These are phyloP conservation scores for Rhinoderma darwinii DNA, from an alignment of 2,113 vertebrate genomes.

Conservation along the genomic window DNA sequence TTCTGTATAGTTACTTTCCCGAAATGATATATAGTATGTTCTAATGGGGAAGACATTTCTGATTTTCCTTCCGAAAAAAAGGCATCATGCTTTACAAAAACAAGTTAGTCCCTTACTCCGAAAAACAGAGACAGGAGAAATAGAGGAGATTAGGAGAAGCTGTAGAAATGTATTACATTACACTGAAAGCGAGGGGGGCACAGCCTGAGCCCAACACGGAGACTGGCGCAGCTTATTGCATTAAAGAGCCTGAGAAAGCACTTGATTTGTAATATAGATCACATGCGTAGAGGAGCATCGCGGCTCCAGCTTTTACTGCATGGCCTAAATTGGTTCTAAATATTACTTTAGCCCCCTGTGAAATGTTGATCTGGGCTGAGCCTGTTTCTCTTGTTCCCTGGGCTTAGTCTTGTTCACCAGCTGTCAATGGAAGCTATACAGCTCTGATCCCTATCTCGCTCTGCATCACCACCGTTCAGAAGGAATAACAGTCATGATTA, in stretches of 20 bases:
- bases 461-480: constrained; percentile 49
- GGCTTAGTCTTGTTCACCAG: constrained; percentile 57
- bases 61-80: background rate
- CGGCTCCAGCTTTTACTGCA: constrained; percentile 51
- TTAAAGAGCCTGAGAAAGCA: constrained; percentile 45
- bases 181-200: constrained; percentile 48
- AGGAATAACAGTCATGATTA: constrained; percentile 56
- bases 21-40: background rate
- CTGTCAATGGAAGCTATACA: constrained; percentile 58
- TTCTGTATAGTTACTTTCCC: background rate
- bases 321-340: constrained; percentile 59
- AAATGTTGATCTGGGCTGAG: constrained; percentile 56
- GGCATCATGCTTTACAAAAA: constrained; percentile 19
- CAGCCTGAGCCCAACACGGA: constrained; percentile 20
- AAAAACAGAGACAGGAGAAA: constrained; percentile 36
- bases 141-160: constrained; percentile 49
- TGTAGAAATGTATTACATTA: constrained; percentile 46
- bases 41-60: background rate
- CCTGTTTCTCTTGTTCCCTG: constrained; percentile 49
- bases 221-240: constrained; percentile 55
- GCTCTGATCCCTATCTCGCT: constrained; percentile 53
- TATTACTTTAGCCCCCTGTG: constrained; percentile 59
- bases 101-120: constrained; percentile 11
- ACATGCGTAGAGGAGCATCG: constrained; percentile 34
- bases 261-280: constrained; percentile 59